These are phyloP conservation scores for Rhagophthalmus giganteus DNA, from an alignment of 2,888 invertebrate species.

Conservation along the genomic window DNA sequence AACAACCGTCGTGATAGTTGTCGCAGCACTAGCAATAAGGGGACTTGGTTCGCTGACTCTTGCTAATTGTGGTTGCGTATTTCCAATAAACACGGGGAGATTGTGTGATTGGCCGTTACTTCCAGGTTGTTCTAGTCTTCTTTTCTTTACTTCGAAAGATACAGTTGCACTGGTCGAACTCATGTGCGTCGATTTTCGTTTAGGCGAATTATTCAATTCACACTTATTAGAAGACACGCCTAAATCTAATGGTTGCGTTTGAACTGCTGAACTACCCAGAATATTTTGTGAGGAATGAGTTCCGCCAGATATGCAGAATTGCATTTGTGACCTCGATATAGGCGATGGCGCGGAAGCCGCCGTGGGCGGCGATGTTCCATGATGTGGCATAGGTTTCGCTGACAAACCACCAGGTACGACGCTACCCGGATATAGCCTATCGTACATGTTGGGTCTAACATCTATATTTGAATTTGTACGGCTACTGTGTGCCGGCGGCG, in stretches of 20 bases:
- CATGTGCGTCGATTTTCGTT: constrained; percentile 64
- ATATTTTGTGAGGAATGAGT: constrained; percentile 43
- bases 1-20: constrained; percentile 70
- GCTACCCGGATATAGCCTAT: constrained; percentile 44
- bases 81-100: constrained; percentile 49
- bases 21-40: constrained; percentile 68
- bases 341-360: constrained; percentile 54
- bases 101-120: constrained; percentile 42
- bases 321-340: constrained; percentile 55
- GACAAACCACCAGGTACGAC: constrained; percentile 47
- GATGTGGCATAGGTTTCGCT: constrained; percentile 53
- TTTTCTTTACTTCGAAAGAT: constrained; percentile 65
- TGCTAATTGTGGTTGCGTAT: constrained; percentile 56
- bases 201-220: constrained; percentile 59
- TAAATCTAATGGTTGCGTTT: constrained; percentile 78
- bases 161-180: constrained; percentile 58
- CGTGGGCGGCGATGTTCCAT: constrained; percentile 58
- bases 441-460: constrained; percentile 41
- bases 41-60: constrained; percentile 69
- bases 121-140: constrained; percentile 59
- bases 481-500: constrained; percentile 62
- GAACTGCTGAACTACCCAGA: constrained; percentile 60
- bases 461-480: constrained; percentile 40
- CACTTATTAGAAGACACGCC: constrained; percentile 62
- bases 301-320: constrained; percentile 56